These are phyloP conservation scores for Sebastes schlegelii DNA, from an alignment of 2,113 vertebrate species.

Conservation along the genomic window DNA sequence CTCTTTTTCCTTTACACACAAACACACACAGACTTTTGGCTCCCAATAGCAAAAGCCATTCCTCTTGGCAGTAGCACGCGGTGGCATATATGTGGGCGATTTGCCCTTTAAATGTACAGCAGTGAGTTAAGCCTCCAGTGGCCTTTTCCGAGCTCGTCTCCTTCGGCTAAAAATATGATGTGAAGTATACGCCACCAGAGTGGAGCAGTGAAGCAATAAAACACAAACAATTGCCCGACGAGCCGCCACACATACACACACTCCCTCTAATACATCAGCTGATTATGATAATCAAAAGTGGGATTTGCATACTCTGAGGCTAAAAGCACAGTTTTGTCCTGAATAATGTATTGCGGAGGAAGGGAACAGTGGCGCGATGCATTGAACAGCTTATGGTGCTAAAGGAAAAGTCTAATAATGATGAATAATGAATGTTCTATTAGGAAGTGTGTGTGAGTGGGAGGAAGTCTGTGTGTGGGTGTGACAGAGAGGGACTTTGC, in stretches of 20 bases:
- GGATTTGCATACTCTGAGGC: constrained; percentile 80
- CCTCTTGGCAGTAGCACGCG: constrained; percentile 57
- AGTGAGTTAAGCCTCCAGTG: constrained; percentile 71
- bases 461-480: constrained; percentile 41
- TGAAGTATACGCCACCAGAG: constrained; percentile 66
- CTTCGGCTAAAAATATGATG: constrained; percentile 70
- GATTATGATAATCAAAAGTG: constrained; percentile 80
- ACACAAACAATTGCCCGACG: constrained; percentile 65
- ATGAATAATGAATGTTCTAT: constrained; percentile 78
- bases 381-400: constrained; percentile 70
- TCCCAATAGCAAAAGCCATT: constrained; percentile 51
- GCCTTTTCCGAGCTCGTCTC: constrained; percentile 70
- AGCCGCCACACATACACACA: constrained; percentile 34
- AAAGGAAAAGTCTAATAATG: constrained; percentile 78
- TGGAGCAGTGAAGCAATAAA: constrained; percentile 64
- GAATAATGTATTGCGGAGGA: constrained; percentile 80
- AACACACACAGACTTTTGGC: constrained; percentile 11
- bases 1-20: background rate
- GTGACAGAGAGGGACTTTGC: constrained; percentile 27
- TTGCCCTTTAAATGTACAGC: constrained; percentile 79
- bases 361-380: constrained; percentile 71
- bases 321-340: constrained; percentile 79
- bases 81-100: constrained; percentile 77
- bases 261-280: constrained; percentile 69
- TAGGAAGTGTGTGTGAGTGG: constrained; percentile 57